Base-by-base conservation (phyloP, 1,140 invertebrate species). In the Drosophila azteca region DNA sequence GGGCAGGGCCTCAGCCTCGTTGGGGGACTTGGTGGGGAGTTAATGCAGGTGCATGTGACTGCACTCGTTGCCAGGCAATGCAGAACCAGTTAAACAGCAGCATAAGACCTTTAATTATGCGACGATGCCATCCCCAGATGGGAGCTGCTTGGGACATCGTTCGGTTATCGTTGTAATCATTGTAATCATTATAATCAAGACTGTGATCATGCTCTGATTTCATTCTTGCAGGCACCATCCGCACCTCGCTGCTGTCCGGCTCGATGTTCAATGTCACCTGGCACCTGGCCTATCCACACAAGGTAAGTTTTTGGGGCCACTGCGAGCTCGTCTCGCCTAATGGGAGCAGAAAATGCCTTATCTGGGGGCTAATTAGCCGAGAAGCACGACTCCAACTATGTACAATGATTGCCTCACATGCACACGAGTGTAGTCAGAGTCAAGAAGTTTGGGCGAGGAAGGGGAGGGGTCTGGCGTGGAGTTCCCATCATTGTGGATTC, bases 281-380 rank as follows among this genome's bases (percentile, higher is more conserved):
- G 97, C 97, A 98, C 93, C 93, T 98, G 79, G 97, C 97, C 8
- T 98, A 98, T 93, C 96, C 98, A 5, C 97, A 99, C 90, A 93
- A 94, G 93, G 97, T 98, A 94, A 96, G 95, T 94, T 55, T 43
- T 49, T 24, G 26, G 41, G 26, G 20, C 24, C 17, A 15, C 17
- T 55, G 11, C 3, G 17, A 20, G 17, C 17, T 20, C 17, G 17
- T 20, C 17, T 20, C 17, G 17, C 17, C 17, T 35, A 69, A 68
- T 66, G 61, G 64, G 64, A 67, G 65, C 66, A 41, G 15, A 59
- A 41, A 45, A 45, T 45, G 51, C 52, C 64, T 54, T 58, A 9
- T 69, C 63, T 1, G 41, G 8, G 44, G 29, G 46, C 60, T 80
- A 79, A 76, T 80, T 80, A 79, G 77, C 61, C 50, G 48, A 35